Base-by-base conservation (phyloP, 2,888 invertebrate genomes). In the Dryococelus australis region DNA sequence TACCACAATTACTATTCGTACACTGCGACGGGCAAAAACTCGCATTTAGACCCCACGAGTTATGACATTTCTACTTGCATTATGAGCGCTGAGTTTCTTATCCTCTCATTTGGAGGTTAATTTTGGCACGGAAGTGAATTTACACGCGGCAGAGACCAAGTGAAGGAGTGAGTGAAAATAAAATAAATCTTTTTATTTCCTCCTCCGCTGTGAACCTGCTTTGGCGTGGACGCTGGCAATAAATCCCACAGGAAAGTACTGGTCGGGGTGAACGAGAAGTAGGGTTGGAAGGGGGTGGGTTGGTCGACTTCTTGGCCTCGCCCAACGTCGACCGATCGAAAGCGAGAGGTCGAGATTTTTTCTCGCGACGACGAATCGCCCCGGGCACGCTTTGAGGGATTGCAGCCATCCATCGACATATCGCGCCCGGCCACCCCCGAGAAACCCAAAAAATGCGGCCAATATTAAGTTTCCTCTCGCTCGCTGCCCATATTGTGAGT, bases 81-180 rank as follows among this genome's bases (percentile, higher is more conserved):
- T 35, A 35, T 8, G 47, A 47, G 47, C 12, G 47, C 47, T 10
- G 47, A 47, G 16, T 47, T 47, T 16, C 47, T 16, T 47, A 6
- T 47, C 8, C 47, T 47, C 47, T 16, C 47, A 47, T 47, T 47
- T 47, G 5, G 47, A 47, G 47, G 12, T 65, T 16, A 65, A 65
- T 65, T 65, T 65, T 24, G 24, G 65, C 8, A 0, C 13, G 1
- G n/a, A n/a, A 24, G 65, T 65, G 65, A 65, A 65, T 65, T 65
- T n/a, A 65, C 65, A 24, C 65, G 24, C 65, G n/a, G 65, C 65
- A 65, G n/a, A n/a, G 16, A 6, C 65, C 65, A 65, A 16, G 65
- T 65, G 65, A n/a, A 20, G 65, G 65, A n/a, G 65, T 65, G 65
- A n/a, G 65, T 65, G 65, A 65, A 65, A 65, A 65, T n/a, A 65